Evolutionary conservation across 2,113 vertebrate species (phyloP).

Genomic region (Neoarius graeffei): DNA sequence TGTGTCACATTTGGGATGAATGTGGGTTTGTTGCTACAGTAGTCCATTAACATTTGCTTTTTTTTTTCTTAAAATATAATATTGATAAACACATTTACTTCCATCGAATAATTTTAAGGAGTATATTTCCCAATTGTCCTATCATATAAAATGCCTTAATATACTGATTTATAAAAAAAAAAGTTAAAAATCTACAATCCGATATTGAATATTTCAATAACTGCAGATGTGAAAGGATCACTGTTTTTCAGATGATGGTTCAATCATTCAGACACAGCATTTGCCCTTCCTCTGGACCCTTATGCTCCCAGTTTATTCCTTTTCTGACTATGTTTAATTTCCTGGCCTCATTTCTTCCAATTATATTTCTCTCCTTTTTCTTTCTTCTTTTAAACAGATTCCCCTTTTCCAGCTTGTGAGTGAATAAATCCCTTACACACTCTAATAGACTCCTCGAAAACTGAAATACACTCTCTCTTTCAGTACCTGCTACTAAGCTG

Average conservation of each 20-base stretch:
- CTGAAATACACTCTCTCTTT: slow-evolving; percentile 24
- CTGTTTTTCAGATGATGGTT: slow-evolving; percentile 35
- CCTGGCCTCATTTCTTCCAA: slow-evolving; percentile 8
- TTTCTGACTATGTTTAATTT: slow-evolving; percentile 13
- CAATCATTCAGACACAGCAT: slow-evolving; percentile 28
- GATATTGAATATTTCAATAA: neutral
- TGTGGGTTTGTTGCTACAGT: slow-evolving; percentile 32
- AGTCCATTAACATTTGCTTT: slow-evolving; percentile 42
- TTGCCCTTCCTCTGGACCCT: slow-evolving; percentile 25
- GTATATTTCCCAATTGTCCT: neutral
- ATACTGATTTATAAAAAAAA: neutral
- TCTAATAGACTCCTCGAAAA: neutral
- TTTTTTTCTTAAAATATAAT: neutral
- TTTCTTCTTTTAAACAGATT: slow-evolving; percentile 18
- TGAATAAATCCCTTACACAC: neutral
- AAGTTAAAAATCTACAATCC: neutral
- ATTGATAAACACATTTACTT: neutral
- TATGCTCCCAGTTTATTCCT: slow-evolving; percentile 13
- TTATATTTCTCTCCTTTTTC: slow-evolving; percentile 10
- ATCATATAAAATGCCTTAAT: neutral
- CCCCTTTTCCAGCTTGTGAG: slow-evolving; percentile 37
- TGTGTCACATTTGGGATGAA: slow-evolving; percentile 21
- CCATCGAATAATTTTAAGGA: neutral
- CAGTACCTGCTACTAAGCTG: slow-evolving; percentile 97
- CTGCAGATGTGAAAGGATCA: slow-evolving; percentile 38